phyloP scores from a whole-genome alignment of 2,888 invertebrate species.

The Trichopria drosophilae region DNA sequence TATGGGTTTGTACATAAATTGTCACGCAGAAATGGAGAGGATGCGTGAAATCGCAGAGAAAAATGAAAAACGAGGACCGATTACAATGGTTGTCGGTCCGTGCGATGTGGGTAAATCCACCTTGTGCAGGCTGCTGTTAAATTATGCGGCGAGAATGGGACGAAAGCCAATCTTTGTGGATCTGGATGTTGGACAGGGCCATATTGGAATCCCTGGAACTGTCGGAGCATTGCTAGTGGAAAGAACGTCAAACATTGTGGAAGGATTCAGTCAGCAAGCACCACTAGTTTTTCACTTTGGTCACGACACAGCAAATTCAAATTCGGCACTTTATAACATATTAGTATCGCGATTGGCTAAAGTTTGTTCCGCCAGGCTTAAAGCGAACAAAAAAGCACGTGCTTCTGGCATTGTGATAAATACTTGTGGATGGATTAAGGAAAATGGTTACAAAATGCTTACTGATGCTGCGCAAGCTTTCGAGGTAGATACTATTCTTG shows the following conservation, averaged over 20 bases:
- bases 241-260: slow-evolving; percentile 89
- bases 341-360: slow-evolving; percentile 83
- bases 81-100: slow-evolving; percentile 90
- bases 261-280: slow-evolving; percentile 91
- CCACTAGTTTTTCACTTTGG: slow-evolving; percentile 95
- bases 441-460: slow-evolving; percentile 83
- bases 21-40: slow-evolving; percentile 92
- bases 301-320: slow-evolving; percentile 74
- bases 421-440: slow-evolving; percentile 97
- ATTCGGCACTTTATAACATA: slow-evolving; percentile 81
- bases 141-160: slow-evolving; percentile 92
- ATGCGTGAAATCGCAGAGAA: slow-evolving; percentile 81
- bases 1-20: slow-evolving; percentile 93
- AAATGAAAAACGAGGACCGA: slow-evolving; percentile 74
- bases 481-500: slow-evolving; percentile 93
- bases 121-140: slow-evolving; percentile 81
- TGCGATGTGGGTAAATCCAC: slow-evolving; percentile 97
- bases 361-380: slow-evolving; percentile 80
- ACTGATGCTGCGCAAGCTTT: slow-evolving; percentile 90
- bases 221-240: slow-evolving; percentile 89
- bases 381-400: slow-evolving; percentile 83
- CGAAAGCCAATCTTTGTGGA: slow-evolving; percentile 90
- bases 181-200: slow-evolving; percentile 93
- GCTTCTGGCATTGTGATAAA: slow-evolving; percentile 92
- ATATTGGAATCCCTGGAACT: slow-evolving; percentile 89